phyloP scores from a whole-genome alignment of 2,113 vertebrate genomes.

The Electrona antarctica region DNA sequence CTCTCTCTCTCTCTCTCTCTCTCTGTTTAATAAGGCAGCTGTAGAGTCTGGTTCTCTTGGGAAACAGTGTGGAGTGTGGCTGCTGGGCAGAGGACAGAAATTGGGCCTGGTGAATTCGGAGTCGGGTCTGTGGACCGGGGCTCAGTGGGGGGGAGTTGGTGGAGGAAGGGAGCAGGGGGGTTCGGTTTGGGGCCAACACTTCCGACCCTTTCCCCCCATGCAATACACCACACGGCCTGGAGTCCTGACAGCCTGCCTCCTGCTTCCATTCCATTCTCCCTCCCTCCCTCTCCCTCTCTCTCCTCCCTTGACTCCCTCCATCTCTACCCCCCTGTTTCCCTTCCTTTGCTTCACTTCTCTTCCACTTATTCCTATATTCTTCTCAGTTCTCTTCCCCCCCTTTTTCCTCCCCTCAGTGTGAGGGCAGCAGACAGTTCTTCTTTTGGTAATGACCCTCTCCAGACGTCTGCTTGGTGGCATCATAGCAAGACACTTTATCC shows the following conservation, averaged over 20 bases:
- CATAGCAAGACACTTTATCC: conserved; percentile 20
- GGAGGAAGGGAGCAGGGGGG: conserved; percentile 2
- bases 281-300: background rate
- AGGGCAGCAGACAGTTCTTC: conserved; percentile 45
- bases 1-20: conserved; percentile 70
- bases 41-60: conserved; percentile 74
- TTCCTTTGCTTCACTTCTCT: conserved; percentile 12
- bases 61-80: conserved; percentile 74
- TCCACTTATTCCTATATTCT: conserved; percentile 20
- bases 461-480: conserved; percentile 63
- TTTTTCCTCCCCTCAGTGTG: conserved; percentile 21
- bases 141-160: conserved; percentile 69
- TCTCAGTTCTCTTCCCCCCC: conserved; percentile 2
- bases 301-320: conserved; percentile 27
- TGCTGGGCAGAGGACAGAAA: conserved; percentile 16
- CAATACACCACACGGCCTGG: conserved; percentile 66
- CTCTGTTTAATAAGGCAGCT: conserved; percentile 77
- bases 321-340: conserved; percentile 31
- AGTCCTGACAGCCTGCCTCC: conserved; percentile 59
- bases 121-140: conserved; percentile 43
- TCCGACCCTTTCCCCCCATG: conserved; percentile 69
- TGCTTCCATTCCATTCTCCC: conserved; percentile 24
- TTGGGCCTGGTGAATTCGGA: background rate
- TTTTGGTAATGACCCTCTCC: conserved; percentile 53
- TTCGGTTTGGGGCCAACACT: conserved; percentile 57